Conservation (phyloP, 1,140 invertebrate species). For the Theocolax elegans region DNA sequence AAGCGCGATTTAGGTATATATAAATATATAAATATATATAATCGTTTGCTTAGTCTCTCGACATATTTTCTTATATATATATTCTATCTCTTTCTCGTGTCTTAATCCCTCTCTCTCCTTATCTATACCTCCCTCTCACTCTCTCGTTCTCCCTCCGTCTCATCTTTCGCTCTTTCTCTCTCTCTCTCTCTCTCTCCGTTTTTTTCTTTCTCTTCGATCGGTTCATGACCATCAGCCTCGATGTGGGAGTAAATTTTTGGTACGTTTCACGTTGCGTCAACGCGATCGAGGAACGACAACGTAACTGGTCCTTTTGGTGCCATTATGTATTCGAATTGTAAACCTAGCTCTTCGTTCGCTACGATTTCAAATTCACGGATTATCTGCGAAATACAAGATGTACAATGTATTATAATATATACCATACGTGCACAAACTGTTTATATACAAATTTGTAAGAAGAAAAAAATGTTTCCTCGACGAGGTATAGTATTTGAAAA, state of each 20-base stretch:
- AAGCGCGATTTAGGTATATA: too few relatives aligned
- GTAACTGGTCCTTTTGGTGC: slow-evolving; percentile 77
- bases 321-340: slow-evolving; percentile 83
- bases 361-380: slow-evolving; percentile 77
- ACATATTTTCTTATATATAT: too few relatives aligned
- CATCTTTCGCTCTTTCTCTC: neutral
- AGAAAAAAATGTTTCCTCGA: too few relatives aligned
- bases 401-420: too few relatives aligned
- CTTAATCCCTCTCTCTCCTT: neutral
- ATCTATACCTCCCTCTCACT: neutral
- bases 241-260: slow-evolving; percentile 24
- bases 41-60: too few relatives aligned
- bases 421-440: too few relatives aligned
- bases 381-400: too few relatives aligned
- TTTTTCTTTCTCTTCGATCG: neutral
- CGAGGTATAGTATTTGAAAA: too few relatives aligned
- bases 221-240: slow-evolving; percentile 25
- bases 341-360: slow-evolving; percentile 74
- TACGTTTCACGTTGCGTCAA: slow-evolving; percentile 28
- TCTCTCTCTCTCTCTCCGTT: too few relatives aligned
- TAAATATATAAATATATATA: too few relatives aligned
- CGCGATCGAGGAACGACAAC: slow-evolving; percentile 72
- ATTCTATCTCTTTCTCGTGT: too few relatives aligned
- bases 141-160: neutral
- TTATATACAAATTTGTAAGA: too few relatives aligned